phyloP scores from a whole-genome alignment of 1,140 invertebrate species.

The Heliconius hewitsoni region DNA sequence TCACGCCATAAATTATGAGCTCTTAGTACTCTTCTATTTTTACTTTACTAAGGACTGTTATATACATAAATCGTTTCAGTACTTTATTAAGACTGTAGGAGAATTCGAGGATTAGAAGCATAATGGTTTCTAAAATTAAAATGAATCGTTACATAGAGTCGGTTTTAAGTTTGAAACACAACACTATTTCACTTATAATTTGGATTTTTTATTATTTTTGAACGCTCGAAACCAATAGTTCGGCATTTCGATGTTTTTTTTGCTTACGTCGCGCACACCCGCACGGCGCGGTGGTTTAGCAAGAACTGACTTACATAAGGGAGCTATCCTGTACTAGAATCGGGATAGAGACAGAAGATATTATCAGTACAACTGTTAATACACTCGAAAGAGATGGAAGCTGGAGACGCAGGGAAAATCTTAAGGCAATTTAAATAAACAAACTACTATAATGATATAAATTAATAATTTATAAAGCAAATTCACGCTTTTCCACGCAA shows the following conservation, averaged over 20 bases:
- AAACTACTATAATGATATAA: slow-evolving; percentile 19
- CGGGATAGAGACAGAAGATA: slow-evolving; percentile 61
- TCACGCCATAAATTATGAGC: slow-evolving; percentile 59
- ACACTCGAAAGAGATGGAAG: slow-evolving; percentile 59
- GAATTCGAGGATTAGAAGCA: slow-evolving; percentile 53
- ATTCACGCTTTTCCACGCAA: no score
- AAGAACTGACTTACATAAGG: slow-evolving; percentile 78
- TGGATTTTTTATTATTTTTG: neutral
- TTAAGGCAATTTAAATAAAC: slow-evolving; percentile 69
- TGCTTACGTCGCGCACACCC: slow-evolving; percentile 46
- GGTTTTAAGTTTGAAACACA: neutral
- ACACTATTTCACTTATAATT: slow-evolving; percentile 1
- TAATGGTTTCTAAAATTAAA: slow-evolving; percentile 60
- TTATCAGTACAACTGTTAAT: slow-evolving; percentile 56
- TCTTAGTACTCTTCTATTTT: slow-evolving; percentile 61
- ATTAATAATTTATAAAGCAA: neutral
- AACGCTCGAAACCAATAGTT: slow-evolving; percentile 30
- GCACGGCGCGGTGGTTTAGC: slow-evolving; percentile 31
- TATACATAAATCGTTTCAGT: slow-evolving; percentile 54
- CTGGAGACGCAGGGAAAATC: slow-evolving; percentile 2
- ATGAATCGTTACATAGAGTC: slow-evolving; percentile 17
- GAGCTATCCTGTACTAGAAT: slow-evolving; percentile 63
- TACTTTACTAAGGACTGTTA: slow-evolving; percentile 52
- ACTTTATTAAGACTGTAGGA: slow-evolving; percentile 43
- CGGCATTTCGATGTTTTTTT: slow-evolving; percentile 53